Evolutionary conservation across 2,797 vertebrate species (phyloP).

Genomic region (Dermochelys coriacea): DNA sequence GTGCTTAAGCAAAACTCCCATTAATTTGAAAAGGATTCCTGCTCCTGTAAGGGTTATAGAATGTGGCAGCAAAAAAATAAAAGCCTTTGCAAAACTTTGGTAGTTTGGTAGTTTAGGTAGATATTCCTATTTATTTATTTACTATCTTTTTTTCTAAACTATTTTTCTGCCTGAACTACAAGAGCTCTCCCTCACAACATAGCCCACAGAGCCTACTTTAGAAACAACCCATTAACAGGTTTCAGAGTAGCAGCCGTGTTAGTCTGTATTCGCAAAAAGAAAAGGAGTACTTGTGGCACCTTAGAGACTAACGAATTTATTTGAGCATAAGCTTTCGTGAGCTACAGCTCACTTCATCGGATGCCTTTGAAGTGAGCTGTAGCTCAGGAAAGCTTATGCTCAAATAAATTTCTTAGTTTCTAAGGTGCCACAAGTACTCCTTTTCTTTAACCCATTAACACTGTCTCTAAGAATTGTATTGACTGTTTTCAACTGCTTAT

Average conservation of each 20-base stretch:
- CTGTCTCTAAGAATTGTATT: background rate
- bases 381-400: too few relatives aligned
- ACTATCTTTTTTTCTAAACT: background rate
- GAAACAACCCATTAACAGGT: background rate
- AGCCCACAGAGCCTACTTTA: conserved; percentile 13
- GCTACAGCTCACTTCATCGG: too few relatives aligned
- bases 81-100: background rate
- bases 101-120: too few relatives aligned
- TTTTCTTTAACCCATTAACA: background rate
- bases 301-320: too few relatives aligned
- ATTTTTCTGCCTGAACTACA: conserved; percentile 13
- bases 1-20: background rate
- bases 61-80: background rate
- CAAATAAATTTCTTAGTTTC: too few relatives aligned
- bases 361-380: too few relatives aligned
- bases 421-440: too few relatives aligned
- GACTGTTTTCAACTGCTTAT: conserved; percentile 31
- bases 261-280: too few relatives aligned
- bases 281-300: too few relatives aligned
- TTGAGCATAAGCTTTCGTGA: too few relatives aligned
- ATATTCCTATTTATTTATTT: background rate
- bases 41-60: background rate
- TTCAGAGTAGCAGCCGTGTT: too few relatives aligned
- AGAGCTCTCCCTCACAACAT: conserved; percentile 14
- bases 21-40: conserved; percentile 29